Percentiles rank a stretch among this genome's conserved stretches.
Conservation (phyloP, 1,140 invertebrate species). For the Saccostrea glomerata region DNA sequence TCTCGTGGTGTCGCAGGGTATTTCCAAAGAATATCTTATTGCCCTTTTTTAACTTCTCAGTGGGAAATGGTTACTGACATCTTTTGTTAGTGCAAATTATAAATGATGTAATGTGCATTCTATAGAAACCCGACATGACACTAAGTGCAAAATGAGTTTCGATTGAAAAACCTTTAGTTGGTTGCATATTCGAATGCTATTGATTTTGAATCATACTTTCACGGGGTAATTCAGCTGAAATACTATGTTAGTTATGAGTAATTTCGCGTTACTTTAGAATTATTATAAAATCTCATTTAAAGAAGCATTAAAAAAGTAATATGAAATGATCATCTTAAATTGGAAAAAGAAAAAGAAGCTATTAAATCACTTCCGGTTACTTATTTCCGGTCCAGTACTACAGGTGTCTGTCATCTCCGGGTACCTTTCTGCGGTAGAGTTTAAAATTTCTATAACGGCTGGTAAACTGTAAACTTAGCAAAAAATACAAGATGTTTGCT, state of each 20-base stretch:
- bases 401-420: too few species aligned
- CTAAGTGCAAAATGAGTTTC: constrained; percentile 36
- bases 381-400: background rate
- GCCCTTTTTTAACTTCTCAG: constrained; percentile 35
- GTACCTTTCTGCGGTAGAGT: background rate
- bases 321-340: too few species aligned
- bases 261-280: background rate
- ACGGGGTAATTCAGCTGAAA: background rate
- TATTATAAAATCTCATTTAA: background rate
- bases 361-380: background rate
- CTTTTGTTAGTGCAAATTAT: constrained; percentile 29
- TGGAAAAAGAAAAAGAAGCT: background rate
- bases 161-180: constrained; percentile 12
- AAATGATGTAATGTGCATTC: constrained; percentile 17
- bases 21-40: constrained; percentile 23
- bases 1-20: background rate
- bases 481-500: too few species aligned
- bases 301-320: too few species aligned
- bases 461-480: too few species aligned
- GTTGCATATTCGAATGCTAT: constrained; percentile 9
- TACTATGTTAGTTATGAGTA: background rate
- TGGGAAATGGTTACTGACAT: constrained; percentile 28
- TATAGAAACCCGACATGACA: constrained; percentile 10
- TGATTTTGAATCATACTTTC: constrained; percentile 18
- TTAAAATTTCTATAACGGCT: background rate